These are phyloP conservation scores for Prinia subflava DNA, from an alignment of 2,113 vertebrate species.

Conservation along the genomic window DNA sequence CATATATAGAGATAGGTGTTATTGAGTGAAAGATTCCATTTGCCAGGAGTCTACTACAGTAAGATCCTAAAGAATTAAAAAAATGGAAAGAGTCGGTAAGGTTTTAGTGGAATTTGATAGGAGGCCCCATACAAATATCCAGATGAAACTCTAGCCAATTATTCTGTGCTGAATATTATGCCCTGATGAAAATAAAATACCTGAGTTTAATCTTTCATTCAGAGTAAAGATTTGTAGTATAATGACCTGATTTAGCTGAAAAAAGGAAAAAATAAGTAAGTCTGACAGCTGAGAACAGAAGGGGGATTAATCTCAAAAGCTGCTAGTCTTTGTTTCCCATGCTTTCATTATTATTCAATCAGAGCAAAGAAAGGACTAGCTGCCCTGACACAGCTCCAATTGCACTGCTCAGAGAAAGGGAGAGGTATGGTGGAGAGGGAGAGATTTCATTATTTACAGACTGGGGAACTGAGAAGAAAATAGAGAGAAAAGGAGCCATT, in stretches of 20 bases:
- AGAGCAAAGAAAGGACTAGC: slow-evolving; percentile 49
- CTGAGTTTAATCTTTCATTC: slow-evolving; percentile 74
- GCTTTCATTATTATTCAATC: slow-evolving; percentile 69
- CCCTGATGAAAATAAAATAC: slow-evolving; percentile 64
- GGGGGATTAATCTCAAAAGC: slow-evolving; percentile 76
- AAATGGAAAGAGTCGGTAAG: slow-evolving; percentile 63
- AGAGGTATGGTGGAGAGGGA: slow-evolving; percentile 60
- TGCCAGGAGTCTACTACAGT: slow-evolving; percentile 15
- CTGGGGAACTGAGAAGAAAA: slow-evolving; percentile 50
- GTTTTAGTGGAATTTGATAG: slow-evolving; percentile 74
- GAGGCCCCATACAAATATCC: slow-evolving; percentile 55
- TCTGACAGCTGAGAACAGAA: slow-evolving; percentile 75
- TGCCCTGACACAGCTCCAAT: slow-evolving; percentile 71
- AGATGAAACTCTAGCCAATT: slow-evolving; percentile 68
- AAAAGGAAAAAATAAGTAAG: slow-evolving; percentile 68
- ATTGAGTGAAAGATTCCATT: slow-evolving; percentile 50
- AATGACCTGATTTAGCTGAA: slow-evolving; percentile 76
- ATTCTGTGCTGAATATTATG: slow-evolving; percentile 62
- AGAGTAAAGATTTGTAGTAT: slow-evolving; percentile 73
- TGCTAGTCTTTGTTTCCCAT: slow-evolving; percentile 73
- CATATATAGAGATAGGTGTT: slow-evolving; percentile 63
- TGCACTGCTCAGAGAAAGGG: slow-evolving; percentile 61
- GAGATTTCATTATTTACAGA: slow-evolving; percentile 70
- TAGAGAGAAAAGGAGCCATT: slow-evolving; percentile 16
- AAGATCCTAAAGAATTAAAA: slow-evolving; percentile 36